Evolutionary conservation across 1,140 invertebrate genomes (phyloP).

Genomic region (Yoshiicerus persimilis): DNA sequence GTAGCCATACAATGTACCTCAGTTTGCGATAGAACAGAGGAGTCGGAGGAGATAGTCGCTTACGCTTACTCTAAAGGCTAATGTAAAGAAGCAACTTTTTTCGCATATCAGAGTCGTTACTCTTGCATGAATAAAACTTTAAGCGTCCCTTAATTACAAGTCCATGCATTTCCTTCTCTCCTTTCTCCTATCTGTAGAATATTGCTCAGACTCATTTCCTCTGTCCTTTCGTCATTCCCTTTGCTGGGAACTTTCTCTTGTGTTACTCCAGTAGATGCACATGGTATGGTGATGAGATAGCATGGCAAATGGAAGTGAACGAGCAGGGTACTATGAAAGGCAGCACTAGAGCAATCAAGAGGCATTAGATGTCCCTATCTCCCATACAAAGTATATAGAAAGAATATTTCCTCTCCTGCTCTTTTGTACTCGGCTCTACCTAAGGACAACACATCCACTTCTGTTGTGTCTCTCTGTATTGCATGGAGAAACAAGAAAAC

Average conservation of each 20-base stretch:
- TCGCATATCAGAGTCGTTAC: constrained; percentile 26
- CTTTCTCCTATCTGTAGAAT: not conserved
- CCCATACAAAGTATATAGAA: not conserved
- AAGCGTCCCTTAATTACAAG: constrained; percentile 41
- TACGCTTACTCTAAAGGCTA: not conserved
- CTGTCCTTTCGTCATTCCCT: constrained; percentile 20
- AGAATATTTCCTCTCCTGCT: not conserved
- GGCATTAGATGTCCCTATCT: not conserved
- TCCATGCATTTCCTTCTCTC: constrained; percentile 25
- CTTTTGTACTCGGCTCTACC: not conserved
- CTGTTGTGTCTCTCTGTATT: not conserved
- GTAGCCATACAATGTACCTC: too few species aligned
- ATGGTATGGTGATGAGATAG: not conserved
- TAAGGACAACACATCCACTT: not conserved
- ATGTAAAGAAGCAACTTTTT: constrained; percentile 32
- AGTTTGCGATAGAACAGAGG: too few species aligned
- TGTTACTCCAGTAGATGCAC: not conserved
- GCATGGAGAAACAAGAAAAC: not conserved
- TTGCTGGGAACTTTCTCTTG: not conserved
- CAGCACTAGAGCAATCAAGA: not conserved
- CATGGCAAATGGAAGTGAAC: not conserved
- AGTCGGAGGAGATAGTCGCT: not conserved
- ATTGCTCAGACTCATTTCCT: constrained; percentile 18
- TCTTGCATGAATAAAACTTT: constrained; percentile 42
- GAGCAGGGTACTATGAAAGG: not conserved